These are phyloP conservation scores for Hirudo medicinalis DNA, from an alignment of 1,140 invertebrate genomes.

Conservation along the genomic window DNA sequence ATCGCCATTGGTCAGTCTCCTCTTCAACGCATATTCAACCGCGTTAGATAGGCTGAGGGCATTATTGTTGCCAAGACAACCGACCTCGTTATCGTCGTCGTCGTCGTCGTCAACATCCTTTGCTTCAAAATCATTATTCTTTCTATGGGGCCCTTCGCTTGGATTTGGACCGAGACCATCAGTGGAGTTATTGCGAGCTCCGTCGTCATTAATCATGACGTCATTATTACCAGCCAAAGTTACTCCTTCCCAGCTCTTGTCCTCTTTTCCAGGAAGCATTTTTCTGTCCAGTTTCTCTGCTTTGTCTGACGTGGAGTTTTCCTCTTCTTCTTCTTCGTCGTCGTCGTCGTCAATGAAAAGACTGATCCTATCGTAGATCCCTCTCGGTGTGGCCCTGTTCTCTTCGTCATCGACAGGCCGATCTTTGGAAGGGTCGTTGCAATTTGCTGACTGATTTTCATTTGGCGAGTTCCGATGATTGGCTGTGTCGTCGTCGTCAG, in stretches of 20 bases:
- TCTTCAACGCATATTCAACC: not conserved
- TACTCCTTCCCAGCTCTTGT: not conserved
- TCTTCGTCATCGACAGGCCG: not conserved
- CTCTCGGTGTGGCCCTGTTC: not conserved
- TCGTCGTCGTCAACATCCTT: not conserved
- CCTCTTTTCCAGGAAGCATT: not conserved
- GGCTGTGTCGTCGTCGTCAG: conserved; percentile 11
- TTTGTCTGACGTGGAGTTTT: not conserved
- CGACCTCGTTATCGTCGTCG: not conserved
- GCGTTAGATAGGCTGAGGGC: not conserved
- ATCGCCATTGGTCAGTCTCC: not conserved
- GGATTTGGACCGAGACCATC: not conserved
- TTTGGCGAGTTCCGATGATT: not conserved
- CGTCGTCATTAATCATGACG: not conserved
- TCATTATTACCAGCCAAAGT: not conserved
- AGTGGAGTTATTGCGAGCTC: not conserved
- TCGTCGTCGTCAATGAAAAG: conserved; percentile 8
- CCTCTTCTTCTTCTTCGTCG: not conserved
- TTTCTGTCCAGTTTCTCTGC: not conserved
- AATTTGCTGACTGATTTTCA: not conserved
- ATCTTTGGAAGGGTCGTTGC: not conserved
- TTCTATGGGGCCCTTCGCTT: too few relatives aligned
- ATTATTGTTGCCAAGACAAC: not conserved
- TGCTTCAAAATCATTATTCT: too few relatives aligned
- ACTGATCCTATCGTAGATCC: not conserved